Base-by-base conservation (phyloP, 2,888 invertebrate species). In the Platycheirus albimanus region DNA sequence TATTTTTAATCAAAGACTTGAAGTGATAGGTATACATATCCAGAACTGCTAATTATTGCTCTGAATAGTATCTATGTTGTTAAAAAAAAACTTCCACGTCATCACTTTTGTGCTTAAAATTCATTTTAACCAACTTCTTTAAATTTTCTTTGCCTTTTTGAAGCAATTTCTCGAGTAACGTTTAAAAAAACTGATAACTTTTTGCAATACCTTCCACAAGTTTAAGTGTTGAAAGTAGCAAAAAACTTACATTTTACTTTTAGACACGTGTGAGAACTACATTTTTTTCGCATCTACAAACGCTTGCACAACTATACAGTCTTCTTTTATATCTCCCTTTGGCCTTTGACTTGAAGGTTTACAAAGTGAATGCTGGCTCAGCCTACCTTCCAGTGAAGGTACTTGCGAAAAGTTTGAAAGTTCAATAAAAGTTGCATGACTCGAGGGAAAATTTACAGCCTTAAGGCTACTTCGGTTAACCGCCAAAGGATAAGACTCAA, bases 361-460 rank as follows among this genome's bases (percentile, higher is more conserved):
- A 8, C 6, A 54, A 75, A 75, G 67, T 67, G 56, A 67, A 43
- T 56, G 54, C 51, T 28, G 43, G 33, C 69, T 38, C 36, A 56
- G 56, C 56, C 56, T 56, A 69, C 75, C 67, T 69, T 30, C 56
- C 69, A 75, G 52, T 74, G 30, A 38, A 58, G 41, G n/a, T 54
- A 56, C 38, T 56, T 77, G 58, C 30, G 13, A 58, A 70, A 69
- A 47, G 45, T 70, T 51, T 76, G 51, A 38, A 61, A 76, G 58
- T 63, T 45, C 52, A 54, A 70, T 51, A 61, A 43, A 76, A 70
- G 70, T 76, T 76, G 33, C 51, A 76, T 61, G 69, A 69, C 69
- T 76, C 33, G 33, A 33, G 33, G 38, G 36, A 33, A 74, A 74
- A 79, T 79, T 47, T 79, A 74, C 66, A 47, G 45, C 61, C 61